A percentile compares a stretch with the other conserved stretches of the same genome.
Evolutionary conservation across 2,888 invertebrate genomes (phyloP).

Genomic region (Polydrusus cervinus): DNA sequence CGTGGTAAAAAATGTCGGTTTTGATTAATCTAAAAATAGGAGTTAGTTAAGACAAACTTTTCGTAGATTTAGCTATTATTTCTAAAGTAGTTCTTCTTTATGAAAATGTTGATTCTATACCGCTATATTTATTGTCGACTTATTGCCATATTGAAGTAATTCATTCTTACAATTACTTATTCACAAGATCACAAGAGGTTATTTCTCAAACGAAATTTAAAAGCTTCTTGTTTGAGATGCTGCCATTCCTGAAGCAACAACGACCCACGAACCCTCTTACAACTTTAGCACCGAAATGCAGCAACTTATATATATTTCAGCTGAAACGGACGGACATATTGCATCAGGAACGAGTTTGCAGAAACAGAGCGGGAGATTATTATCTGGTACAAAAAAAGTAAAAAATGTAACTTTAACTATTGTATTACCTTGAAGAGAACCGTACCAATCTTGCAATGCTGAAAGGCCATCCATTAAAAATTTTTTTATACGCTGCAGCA

Average conservation of each 20-base stretch:
- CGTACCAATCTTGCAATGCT: no score
- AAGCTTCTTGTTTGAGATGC: slow-evolving; percentile 24
- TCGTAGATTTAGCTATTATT: no score
- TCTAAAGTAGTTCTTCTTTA: no score
- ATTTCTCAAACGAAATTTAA: slow-evolving; percentile 36
- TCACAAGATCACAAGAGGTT: slow-evolving; percentile 31
- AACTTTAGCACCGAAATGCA: slow-evolving; percentile 18
- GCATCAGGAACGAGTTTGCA: slow-evolving; percentile 14
- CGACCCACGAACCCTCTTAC: slow-evolving; percentile 13
- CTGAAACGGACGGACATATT: slow-evolving; percentile 15
- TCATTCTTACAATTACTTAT: slow-evolving; percentile 24
- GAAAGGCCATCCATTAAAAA: no score
- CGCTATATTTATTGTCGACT: neutral
- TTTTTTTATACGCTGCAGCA: no score
- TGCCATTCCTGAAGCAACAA: slow-evolving; percentile 7
- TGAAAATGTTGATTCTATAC: no score
- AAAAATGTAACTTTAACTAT: no score
- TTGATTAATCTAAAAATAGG: no score
- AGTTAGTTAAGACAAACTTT: no score
- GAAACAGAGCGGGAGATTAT: neutral
- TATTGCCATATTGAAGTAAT: neutral
- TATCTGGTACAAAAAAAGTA: no score
- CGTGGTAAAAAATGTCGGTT: no score
- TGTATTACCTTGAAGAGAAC: no score
- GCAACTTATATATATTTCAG: slow-evolving; percentile 17